These are phyloP conservation scores for Tamandua tetradactyla DNA, from an alignment of 2,797 vertebrate species.

Conservation along the genomic window DNA sequence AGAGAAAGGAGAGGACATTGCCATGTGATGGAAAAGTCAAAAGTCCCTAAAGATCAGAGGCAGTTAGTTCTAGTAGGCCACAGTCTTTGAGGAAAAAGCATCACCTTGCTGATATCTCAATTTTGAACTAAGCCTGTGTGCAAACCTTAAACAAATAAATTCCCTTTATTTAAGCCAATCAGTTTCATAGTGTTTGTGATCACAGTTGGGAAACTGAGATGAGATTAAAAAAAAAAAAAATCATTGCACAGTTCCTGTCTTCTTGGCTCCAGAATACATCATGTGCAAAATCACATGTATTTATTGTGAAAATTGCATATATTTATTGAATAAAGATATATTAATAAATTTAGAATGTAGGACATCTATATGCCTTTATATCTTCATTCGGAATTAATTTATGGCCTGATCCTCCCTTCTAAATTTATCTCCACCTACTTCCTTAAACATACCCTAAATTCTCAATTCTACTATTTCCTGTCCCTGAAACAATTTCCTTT, in stretches of 20 bases:
- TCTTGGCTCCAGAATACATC: background rate
- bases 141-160: no score
- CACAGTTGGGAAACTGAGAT: no score
- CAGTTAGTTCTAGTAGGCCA: no score
- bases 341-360: background rate
- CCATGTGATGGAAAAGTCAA: no score
- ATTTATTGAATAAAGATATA: background rate
- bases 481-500: background rate
- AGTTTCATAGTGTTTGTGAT: no score
- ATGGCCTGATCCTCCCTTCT: background rate
- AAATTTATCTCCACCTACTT: background rate
- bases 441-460: background rate
- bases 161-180: no score
- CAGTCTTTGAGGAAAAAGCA: no score
- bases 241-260: background rate
- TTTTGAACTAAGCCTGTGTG: no score
- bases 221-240: background rate
- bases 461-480: background rate
- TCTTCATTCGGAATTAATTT: background rate
- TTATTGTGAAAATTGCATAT: background rate
- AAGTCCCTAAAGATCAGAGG: no score
- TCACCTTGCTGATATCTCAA: no score
- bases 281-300: background rate
- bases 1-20: no score
- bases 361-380: background rate